phyloP scores from a whole-genome alignment of 2,888 invertebrate species.

The Andrena chrysosceles region DNA sequence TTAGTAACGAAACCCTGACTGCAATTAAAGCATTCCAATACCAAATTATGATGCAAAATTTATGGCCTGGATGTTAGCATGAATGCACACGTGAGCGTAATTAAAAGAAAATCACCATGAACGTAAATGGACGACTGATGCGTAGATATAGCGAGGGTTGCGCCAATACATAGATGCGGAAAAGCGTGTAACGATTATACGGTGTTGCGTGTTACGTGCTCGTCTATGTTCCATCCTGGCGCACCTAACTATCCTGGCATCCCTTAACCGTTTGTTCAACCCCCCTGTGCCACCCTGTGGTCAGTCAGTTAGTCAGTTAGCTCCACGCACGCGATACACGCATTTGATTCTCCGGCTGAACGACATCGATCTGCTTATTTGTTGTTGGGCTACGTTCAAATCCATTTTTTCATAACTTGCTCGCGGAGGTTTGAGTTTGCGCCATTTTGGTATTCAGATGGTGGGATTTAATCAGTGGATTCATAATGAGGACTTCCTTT shows the following conservation, averaged over 20 bases:
- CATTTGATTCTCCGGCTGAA: constrained; percentile 76
- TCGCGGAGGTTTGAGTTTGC: no score
- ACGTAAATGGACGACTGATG: constrained; percentile 34
- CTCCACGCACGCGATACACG: constrained; percentile 79
- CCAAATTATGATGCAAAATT: constrained; percentile 8
- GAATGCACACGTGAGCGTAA: constrained; percentile 50
- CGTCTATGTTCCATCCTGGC: constrained; percentile 68
- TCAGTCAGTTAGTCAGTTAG: constrained; percentile 80
- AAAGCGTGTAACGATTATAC: constrained; percentile 67
- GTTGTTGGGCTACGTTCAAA: neutral
- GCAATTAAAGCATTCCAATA: no score
- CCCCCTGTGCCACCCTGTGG: constrained; percentile 74
- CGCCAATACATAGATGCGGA: constrained; percentile 40
- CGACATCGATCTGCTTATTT: constrained; percentile 25
- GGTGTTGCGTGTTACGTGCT: constrained; percentile 74
- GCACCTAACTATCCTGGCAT: constrained; percentile 72
- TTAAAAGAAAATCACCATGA: constrained; percentile 65
- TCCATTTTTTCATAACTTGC: neutral
- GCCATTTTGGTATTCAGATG: no score
- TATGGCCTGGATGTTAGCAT: constrained; percentile 1
- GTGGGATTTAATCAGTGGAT: no score
- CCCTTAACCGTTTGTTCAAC: constrained; percentile 76
- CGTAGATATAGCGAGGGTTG: neutral
- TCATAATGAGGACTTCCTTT: no score
- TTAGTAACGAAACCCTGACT: neutral